Percentiles rank a stretch among this genome's conserved stretches.
Evolutionary conservation across 1,140 invertebrate genomes (phyloP).

Genomic region (Formica exsecta): DNA sequence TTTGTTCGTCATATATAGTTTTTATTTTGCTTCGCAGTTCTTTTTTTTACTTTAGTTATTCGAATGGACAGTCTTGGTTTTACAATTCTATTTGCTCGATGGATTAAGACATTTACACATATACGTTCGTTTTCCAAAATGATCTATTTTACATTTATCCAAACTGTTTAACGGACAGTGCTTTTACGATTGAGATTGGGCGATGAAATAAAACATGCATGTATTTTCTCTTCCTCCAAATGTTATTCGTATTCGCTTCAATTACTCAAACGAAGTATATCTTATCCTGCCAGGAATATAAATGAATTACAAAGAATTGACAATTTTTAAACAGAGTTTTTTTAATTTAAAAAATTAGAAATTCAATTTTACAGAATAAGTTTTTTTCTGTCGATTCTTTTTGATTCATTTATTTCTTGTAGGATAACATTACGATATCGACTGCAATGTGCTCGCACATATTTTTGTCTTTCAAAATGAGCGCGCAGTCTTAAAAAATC

Average conservation of each 20-base stretch:
- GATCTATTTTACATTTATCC: not conserved
- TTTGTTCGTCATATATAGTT: constrained; percentile 17
- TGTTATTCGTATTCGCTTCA: not conserved
- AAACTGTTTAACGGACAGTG: not conserved
- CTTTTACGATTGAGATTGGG: constrained; percentile 14
- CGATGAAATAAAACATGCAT: constrained; percentile 20
- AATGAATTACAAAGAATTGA: constrained; percentile 7
- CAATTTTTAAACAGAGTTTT: not conserved
- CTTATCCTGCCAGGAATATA: not conserved
- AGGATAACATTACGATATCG: constrained; percentile 9
- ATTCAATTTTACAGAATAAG: not conserved
- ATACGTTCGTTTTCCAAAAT: constrained; percentile 1
- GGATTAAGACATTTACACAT: constrained; percentile 22
- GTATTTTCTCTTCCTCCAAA: not conserved
- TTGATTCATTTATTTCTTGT: constrained; percentile 12
- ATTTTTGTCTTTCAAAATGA: not conserved
- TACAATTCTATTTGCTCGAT: not conserved
- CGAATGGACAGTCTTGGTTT: constrained; percentile 42
- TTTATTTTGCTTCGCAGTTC: not conserved
- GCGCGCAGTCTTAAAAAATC: constrained; percentile 8
- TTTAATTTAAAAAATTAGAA: not conserved
- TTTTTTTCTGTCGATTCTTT: not conserved
- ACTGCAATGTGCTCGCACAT: constrained; percentile 10
- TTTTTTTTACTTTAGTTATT: constrained; percentile 5
- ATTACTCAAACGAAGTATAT: not conserved